Conservation (phyloP, 2,888 invertebrate species). For the Campoletis raptor region DNA sequence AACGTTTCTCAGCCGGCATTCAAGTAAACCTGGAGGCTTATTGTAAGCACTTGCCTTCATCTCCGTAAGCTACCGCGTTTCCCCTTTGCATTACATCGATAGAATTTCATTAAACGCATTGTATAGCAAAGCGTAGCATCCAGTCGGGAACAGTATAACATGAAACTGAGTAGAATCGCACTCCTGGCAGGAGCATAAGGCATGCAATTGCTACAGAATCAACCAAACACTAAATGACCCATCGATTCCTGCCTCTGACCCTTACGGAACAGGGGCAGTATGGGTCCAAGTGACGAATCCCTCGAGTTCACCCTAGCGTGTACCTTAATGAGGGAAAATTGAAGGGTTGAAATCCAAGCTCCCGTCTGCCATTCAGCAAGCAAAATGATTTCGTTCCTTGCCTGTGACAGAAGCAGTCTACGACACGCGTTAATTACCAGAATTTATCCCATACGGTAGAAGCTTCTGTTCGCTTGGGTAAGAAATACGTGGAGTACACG, state of each 20-base stretch:
- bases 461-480: conserved; percentile 13
- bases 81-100: conserved; percentile 54
- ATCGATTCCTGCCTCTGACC: conserved; percentile 52
- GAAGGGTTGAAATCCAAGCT: conserved; percentile 60
- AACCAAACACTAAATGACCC: conserved; percentile 64
- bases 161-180: conserved; percentile 31
- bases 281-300: conserved; percentile 46
- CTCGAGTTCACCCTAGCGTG: conserved; percentile 54
- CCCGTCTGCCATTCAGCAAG: conserved; percentile 30
- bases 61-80: conserved; percentile 29
- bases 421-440: conserved; percentile 68
- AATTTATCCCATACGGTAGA: conserved; percentile 36
- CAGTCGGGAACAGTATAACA: conserved; percentile 42
- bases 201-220: conserved; percentile 55
- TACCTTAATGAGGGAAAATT: conserved; percentile 66
- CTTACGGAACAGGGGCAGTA: conserved; percentile 19
- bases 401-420: conserved; percentile 23
- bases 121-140: conserved; percentile 42
- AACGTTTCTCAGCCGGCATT: conserved; percentile 31
- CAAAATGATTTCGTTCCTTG: conserved; percentile 62
- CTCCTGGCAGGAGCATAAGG: conserved; percentile 29
- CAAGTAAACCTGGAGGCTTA: conserved; percentile 36
- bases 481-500: neutral
- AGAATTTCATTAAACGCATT: conserved; percentile 71
- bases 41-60: conserved; percentile 47